These are phyloP conservation scores for Paralichthys olivaceus DNA, from an alignment of 2,113 vertebrate species.

Conservation along the genomic window DNA sequence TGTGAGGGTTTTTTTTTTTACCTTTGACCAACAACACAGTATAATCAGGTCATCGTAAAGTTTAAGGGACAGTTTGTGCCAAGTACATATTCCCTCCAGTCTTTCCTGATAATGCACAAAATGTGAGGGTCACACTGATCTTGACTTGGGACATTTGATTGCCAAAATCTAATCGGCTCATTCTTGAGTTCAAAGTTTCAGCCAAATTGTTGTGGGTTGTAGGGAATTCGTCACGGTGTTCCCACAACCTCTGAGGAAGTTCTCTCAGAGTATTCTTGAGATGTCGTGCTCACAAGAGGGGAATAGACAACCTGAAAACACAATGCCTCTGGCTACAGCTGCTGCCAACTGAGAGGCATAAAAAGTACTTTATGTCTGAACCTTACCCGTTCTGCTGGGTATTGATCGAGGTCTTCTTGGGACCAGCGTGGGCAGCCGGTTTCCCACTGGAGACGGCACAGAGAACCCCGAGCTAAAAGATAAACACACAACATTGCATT, in stretches of 20 bases:
- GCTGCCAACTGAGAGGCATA: neutral
- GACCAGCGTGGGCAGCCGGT: neutral
- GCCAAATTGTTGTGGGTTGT: too few species aligned
- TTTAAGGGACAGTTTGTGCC: too few species aligned
- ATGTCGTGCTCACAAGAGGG: neutral
- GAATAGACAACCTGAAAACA: neutral
- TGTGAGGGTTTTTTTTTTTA: too few species aligned
- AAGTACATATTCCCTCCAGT: too few species aligned
- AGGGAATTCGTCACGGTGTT: neutral
- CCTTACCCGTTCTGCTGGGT: conserved; percentile 53
- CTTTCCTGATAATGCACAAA: too few species aligned
- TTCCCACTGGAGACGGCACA: conserved; percentile 41
- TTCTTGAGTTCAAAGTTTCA: too few species aligned
- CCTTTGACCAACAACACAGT: too few species aligned
- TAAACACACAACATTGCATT: conserved; percentile 7
- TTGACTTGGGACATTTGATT: neutral
- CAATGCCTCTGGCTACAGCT: neutral
- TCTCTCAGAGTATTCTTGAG: neutral
- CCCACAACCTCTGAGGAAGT: neutral
- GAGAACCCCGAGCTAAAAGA: conserved; percentile 45
- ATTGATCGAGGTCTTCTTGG: conserved; percentile 11
- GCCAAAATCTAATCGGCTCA: neutral
- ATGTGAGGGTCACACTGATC: too few species aligned
- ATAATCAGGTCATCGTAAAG: too few species aligned
- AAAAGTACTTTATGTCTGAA: neutral